Conservation (phyloP, 2,888 invertebrate species). For the Netelia fuscicornis region DNA sequence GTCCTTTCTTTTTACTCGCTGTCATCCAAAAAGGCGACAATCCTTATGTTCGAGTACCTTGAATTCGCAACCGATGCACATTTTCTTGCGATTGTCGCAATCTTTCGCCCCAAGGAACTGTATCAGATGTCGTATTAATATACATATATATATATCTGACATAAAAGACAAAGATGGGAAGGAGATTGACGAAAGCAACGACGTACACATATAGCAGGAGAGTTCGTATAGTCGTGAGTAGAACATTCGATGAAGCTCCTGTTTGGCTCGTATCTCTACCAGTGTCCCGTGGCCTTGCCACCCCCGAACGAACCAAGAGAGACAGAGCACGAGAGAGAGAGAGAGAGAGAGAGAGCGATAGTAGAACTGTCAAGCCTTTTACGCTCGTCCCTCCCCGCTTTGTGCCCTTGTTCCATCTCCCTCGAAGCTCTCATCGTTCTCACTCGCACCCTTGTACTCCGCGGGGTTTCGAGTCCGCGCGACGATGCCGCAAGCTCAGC, state of each 20-base stretch:
- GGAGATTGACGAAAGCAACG: slow-evolving; percentile 43
- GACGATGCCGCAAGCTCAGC: slow-evolving; percentile 66
- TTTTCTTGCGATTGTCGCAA: not conserved
- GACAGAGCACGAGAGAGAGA: not conserved
- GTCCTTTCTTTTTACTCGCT: not conserved
- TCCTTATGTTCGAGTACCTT: not conserved
- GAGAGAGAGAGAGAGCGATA: not conserved
- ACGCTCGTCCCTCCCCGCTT: slow-evolving; percentile 31
- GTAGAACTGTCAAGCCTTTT: slow-evolving; percentile 61
- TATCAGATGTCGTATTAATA: not conserved
- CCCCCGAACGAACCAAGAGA: not conserved
- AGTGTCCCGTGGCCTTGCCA: slow-evolving; percentile 31
- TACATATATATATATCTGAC: not conserved
- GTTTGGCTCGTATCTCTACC: slow-evolving; percentile 61
- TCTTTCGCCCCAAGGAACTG: not conserved
- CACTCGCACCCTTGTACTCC: slow-evolving; percentile 34
- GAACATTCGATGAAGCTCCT: slow-evolving; percentile 55
- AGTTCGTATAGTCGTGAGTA: slow-evolving; percentile 10
- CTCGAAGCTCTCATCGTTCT: slow-evolving; percentile 35
- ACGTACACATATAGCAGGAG: slow-evolving; percentile 5
- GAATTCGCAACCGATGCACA: slow-evolving; percentile 11
- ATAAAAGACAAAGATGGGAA: not conserved
- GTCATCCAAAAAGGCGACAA: not conserved
- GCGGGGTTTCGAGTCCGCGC: slow-evolving; percentile 15
- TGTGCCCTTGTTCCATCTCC: slow-evolving; percentile 19